A percentile compares a stretch with the other conserved stretches of the same genome.
Evolutionary conservation across 2,113 vertebrate species (phyloP).

Genomic region (Callopanchax toddi): DNA sequence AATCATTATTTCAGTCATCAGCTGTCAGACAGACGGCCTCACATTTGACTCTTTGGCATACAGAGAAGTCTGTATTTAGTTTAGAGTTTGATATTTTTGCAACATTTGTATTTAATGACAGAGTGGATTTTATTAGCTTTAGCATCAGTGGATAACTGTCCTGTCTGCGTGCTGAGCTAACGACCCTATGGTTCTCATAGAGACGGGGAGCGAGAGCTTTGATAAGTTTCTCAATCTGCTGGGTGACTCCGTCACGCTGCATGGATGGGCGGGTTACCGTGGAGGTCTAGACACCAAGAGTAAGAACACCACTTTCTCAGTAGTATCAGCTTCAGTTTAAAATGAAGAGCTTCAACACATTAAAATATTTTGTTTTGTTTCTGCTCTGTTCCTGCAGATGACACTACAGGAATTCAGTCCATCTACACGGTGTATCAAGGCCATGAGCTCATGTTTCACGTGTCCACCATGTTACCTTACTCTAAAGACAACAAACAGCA

Average conservation of each 20-base stretch:
- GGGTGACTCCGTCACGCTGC: constrained; percentile 90
- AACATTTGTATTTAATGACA: no score
- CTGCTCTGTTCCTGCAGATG: constrained; percentile 82
- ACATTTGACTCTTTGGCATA: no score
- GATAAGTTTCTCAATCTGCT: constrained; percentile 92
- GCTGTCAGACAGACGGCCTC: no score
- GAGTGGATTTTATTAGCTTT: no score
- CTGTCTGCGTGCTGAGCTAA: no score
- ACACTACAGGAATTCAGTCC: constrained; percentile 94
- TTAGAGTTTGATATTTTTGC: no score
- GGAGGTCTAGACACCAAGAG: constrained; percentile 98
- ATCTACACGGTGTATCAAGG: constrained; percentile 98
- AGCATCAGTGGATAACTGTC: no score
- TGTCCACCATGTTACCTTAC: constrained; percentile 97
- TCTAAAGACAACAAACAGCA: constrained; percentile 99
- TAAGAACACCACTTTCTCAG: constrained; percentile 71
- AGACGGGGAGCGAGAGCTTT: constrained; percentile 92
- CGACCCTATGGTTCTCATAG: constrained; percentile 75
- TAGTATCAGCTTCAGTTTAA: neutral
- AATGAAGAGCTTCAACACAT: neutral
- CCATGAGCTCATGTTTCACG: constrained; percentile 98
- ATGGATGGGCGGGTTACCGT: constrained; percentile 97
- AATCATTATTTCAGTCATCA: no score
- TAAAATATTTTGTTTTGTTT: neutral
- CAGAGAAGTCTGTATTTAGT: no score